Evolutionary conservation across 2,797 vertebrate species (phyloP), one percentile per base, ranked within the genome.

Genomic region (Eulemur rubriventer): DNA sequence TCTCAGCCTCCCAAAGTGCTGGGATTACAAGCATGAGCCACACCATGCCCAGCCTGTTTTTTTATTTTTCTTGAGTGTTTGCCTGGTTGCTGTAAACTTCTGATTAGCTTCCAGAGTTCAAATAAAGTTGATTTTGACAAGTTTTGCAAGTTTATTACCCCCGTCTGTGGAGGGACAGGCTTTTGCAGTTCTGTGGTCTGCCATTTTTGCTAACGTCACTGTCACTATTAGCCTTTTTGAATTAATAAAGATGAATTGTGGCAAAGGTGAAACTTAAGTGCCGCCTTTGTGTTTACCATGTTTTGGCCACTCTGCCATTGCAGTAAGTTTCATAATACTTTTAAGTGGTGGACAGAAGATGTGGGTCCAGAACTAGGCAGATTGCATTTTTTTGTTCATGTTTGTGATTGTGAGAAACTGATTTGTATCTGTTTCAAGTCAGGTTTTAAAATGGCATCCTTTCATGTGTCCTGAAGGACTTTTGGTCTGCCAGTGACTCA

Each of bases 371-470:
- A 89, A 43, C 14, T 94, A 84, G 48, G n/a, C 46, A 78, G 28
- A 83, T 24, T 69, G 26, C 7, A n/a, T 52, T 83, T 76, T 83
- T 79, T 73, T 43, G 10, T 89, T 79, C 48, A 43, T 78, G 63
- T 72, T 87, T 91, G 30, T 88, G 48, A 59, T 35, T 91, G 59
- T 96, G 35, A 83, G 72, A 92, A 95, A 48, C 28, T 78, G 38
- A 86, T n/a, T 80, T 59, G 59, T 63, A 78, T 26, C 46, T 86
- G 46, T 91, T 88, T 89, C 61, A 72, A 57, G 26, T 70, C 43
- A 90, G 35, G 28, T 75, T 95, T 96, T 93, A 73, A 43, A 73
- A 55, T 83, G 52, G 16, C 22, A 79, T 57, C 73, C 33, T 85
- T 84, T 92, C 41, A 55, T 82, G 28, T 85, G 22, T 86, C 43